Conservation (phyloP, 1,140 invertebrate genomes). For the Bombus waltoni region DNA sequence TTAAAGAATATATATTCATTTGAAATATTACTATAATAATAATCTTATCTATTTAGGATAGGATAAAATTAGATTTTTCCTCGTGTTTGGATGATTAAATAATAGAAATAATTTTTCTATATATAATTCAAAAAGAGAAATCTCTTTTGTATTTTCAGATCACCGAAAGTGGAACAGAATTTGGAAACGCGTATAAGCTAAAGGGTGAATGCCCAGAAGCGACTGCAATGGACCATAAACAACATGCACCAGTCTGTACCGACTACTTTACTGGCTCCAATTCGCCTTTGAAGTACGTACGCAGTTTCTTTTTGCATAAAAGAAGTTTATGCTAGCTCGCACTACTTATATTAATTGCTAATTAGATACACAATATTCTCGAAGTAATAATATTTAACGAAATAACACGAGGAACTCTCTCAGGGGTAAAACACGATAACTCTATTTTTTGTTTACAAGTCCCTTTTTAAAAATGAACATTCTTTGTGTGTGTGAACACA, state of each 20-base stretch:
- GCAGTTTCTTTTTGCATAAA: background rate
- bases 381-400: background rate
- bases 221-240: conserved; percentile 81
- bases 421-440: background rate
- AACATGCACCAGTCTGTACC: conserved; percentile 81
- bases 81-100: background rate
- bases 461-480: background rate
- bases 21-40: too few species aligned
- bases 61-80: too few species aligned
- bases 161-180: conserved; percentile 83
- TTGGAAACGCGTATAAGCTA: conserved; percentile 88
- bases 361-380: background rate
- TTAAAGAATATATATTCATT: too few species aligned
- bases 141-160: conserved; percentile 76
- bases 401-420: background rate
- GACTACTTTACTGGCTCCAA: conserved; percentile 85
- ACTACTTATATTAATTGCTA: background rate
- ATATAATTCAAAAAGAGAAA: background rate
- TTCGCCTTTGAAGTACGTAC: conserved; percentile 82
- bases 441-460: background rate
- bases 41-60: too few species aligned
- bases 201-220: conserved; percentile 84
- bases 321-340: background rate
- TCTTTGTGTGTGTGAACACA: background rate
- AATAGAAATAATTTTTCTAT: background rate